Evolutionary conservation across 2,113 vertebrate species (phyloP).

Genomic region (Trogon surrucura): DNA sequence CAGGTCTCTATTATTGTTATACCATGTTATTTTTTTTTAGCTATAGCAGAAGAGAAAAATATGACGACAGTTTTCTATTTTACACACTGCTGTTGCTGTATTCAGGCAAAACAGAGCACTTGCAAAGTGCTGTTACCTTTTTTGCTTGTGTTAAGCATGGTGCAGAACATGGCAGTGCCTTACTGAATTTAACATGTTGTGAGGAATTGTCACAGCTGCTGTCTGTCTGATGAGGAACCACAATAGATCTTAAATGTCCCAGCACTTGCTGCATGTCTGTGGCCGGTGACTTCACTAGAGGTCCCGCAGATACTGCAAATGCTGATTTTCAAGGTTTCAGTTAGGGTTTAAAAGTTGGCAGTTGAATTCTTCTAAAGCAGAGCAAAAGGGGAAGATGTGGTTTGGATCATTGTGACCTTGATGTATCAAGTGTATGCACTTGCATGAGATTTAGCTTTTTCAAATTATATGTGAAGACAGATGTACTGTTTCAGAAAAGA

Average conservation of each 20-base stretch:
- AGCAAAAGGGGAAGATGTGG: background rate
- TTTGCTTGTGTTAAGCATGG: accelerated
- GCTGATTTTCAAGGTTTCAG: background rate
- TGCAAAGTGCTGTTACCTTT: background rate
- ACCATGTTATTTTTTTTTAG: background rate
- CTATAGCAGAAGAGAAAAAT: background rate
- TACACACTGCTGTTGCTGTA: background rate
- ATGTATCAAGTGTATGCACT: accelerated
- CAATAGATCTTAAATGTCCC: background rate
- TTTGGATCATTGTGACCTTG: background rate
- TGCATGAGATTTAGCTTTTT: background rate
- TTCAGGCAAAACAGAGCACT: background rate
- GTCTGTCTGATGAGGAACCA: background rate
- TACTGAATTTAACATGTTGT: accelerated
- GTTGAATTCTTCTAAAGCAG: background rate
- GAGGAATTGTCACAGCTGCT: background rate
- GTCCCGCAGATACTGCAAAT: background rate
- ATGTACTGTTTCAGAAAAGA: background rate
- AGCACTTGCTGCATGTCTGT: background rate
- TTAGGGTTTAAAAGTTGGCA: background rate
- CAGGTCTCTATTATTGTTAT: background rate
- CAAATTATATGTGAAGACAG: background rate
- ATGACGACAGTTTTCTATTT: background rate
- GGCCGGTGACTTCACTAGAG: background rate
- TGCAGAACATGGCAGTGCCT: background rate